Conservation (phyloP, 2,113 vertebrate genomes). For the Lophochroa leadbeateri region DNA sequence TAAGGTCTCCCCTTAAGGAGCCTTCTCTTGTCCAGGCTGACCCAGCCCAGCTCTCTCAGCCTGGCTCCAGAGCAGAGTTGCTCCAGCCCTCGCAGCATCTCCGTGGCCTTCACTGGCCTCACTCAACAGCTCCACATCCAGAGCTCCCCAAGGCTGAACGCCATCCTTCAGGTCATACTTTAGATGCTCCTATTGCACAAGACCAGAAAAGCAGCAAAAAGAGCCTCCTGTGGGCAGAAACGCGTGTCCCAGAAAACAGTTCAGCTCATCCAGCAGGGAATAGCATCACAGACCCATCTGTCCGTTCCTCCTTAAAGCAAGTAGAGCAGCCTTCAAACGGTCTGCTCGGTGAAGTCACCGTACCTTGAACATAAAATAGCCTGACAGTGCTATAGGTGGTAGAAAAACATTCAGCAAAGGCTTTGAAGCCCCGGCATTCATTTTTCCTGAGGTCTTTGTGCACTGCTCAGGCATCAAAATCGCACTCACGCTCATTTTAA, state of each 20-base stretch:
- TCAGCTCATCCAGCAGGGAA: not conserved
- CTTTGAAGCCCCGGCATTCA: conserved; percentile 22
- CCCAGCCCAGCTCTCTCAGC: too few relatives aligned
- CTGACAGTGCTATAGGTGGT: not conserved
- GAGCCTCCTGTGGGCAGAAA: not conserved
- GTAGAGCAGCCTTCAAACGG: not conserved
- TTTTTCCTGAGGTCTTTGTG: not conserved
- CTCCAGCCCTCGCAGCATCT: too few relatives aligned
- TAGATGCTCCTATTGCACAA: not conserved
- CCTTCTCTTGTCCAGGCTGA: not conserved
- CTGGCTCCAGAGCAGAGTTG: too few relatives aligned
- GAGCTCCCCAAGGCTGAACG: not conserved
- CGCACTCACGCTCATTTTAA: not conserved
- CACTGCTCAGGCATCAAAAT: not conserved
- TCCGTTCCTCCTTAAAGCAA: not conserved
- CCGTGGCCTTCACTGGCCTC: too few relatives aligned
- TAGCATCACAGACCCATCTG: not conserved
- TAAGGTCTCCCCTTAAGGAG: too few relatives aligned
- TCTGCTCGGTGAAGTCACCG: not conserved
- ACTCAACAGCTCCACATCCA: not conserved
- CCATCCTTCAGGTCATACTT: not conserved
- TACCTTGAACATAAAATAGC: not conserved
- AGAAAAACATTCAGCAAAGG: not conserved
- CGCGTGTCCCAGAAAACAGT: not conserved
- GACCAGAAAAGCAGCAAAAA: not conserved